These are phyloP conservation scores for Arothron firmamentum DNA, from an alignment of 2,113 vertebrate species.

Conservation along the genomic window DNA sequence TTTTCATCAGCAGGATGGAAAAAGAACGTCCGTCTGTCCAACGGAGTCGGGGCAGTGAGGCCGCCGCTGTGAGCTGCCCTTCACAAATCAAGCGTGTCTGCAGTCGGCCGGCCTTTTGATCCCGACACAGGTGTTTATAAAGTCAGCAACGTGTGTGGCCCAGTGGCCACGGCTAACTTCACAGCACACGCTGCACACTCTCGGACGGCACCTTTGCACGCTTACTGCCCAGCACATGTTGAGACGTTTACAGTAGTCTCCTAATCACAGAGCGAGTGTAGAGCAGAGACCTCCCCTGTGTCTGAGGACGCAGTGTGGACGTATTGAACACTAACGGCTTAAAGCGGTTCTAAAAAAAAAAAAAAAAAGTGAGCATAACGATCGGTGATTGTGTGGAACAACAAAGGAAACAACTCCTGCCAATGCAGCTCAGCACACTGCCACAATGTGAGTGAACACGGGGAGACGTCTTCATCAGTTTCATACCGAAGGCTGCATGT, in stretches of 20 bases:
- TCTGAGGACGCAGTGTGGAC: too few species aligned
- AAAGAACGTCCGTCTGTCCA: slow-evolving; percentile 52
- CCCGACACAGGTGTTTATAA: slow-evolving; percentile 58
- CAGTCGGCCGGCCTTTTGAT: slow-evolving; percentile 61
- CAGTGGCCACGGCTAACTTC: slow-evolving; percentile 27
- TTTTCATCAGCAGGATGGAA: slow-evolving; percentile 27
- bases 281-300: too few species aligned
- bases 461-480: too few species aligned
- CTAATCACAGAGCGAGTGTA: too few species aligned
- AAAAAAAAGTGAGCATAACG: too few species aligned
- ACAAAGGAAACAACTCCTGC: too few species aligned
- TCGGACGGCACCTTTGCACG: slow-evolving; percentile 54
- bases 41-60: slow-evolving; percentile 32
- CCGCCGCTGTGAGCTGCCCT: slow-evolving; percentile 6
- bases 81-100: slow-evolving; percentile 67
- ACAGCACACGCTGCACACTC: slow-evolving; percentile 7
- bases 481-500: too few species aligned
- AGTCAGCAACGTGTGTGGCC: slow-evolving; percentile 70
- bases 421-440: too few species aligned
- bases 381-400: too few species aligned
- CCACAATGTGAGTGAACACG: too few species aligned
- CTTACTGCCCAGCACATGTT: slow-evolving; percentile 58
- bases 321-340: too few species aligned
- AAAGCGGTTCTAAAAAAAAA: too few species aligned
- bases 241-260: not conserved